Evolutionary conservation across 2,797 vertebrate genomes (phyloP), one percentile per base, ranked within the genome.

Genomic region (Macrochelys suwanniensis): DNA sequence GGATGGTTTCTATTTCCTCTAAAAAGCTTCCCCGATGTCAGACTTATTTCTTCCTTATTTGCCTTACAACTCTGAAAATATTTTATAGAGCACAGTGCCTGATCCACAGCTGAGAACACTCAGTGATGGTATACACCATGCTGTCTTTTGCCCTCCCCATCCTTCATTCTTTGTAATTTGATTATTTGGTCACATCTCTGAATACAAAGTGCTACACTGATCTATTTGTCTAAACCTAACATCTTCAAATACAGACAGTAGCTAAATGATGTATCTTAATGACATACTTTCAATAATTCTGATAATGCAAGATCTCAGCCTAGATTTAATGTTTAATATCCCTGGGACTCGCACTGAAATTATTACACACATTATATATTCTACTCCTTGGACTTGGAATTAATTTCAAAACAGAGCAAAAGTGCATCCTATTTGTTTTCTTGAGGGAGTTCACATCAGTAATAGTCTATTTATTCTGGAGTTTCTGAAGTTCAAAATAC

Each of bases 231-330:
- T 97, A 97, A 98, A 96, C 95, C 96, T 95, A 81, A 25, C 93
- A 96, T 97, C 97, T 98, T 98, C 97, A 84, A 93, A 96, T 93
- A 96, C 96, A 94, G 97, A 97, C 97, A 98, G 97, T 92, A 97
- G 97, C 95, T 97, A 97, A 98, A 96, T 96, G 98, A 97, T 98
- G 96, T 97, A 97, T 98, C 97, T 98, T 98, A 98, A 98, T 98
- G 97, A 97, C 95, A 96, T 96, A 96, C 97, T 98, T 96, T 97
- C 93, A 90, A 94, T 98, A 98, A 98, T 98, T 98, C 97, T 98
- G 98, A 96, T 97, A 97, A 97, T 97, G 97, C 49, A 31, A 98
- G 97, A 97, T 98, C 98, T 98, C 97, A 98, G 97, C 95, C 97
- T 94, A 98, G 98, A 97, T 97, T 98, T 97, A 97, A 97, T 97